Base-by-base conservation (phyloP, 2,113 vertebrate species). In the Mus spicilegus region DNA sequence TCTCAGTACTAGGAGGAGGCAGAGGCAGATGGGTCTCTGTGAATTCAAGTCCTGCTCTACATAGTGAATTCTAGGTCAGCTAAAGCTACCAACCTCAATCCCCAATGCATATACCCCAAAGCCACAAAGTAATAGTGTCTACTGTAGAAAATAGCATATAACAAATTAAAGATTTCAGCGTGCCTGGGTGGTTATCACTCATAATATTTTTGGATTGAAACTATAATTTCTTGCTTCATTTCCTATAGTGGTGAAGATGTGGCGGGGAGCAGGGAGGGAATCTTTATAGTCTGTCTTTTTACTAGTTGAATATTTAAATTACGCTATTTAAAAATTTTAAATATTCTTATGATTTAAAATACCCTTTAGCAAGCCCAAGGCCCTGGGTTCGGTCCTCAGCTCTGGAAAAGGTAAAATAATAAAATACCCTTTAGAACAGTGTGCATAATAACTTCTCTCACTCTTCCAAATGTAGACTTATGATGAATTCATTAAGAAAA, bases 401-500 rank as follows among this genome's bases (percentile, higher is more conserved):
- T 42, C 42, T 42, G 42, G 42, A 42, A 42, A 42, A 3, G 42
- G 42, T 95, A 72, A 89, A 95, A 88, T 51, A 24, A 91, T 95
- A 72, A 89, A 95, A 88, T 51, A 24, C 92, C 93, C 51, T 94
- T 30, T 33, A 14, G 94, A 90, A 96, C 58, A 87, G 95, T 96
- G 88, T 95, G 33, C 88, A 33, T 85, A 56, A 1, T 97, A 86
- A 97, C 69, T 30, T 13, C 51, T 96, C 56, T 95, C 49, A 94
- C 95, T 96, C 97, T 90, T 97, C 96, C 93, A 24, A 75, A 92
- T 70, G 75, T 97, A 99, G 99, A 99, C 99, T 0, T 99, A 99
- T 26, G 99, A 99, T 98, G 99, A 99, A 97, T 99, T 99, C 96
- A 99, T 99, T 97, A 99, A 99, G 98, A 99, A 99, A 98, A 99